Base-by-base conservation (phyloP, 2,113 vertebrate genomes). In the Macquaria ambigua region DNA sequence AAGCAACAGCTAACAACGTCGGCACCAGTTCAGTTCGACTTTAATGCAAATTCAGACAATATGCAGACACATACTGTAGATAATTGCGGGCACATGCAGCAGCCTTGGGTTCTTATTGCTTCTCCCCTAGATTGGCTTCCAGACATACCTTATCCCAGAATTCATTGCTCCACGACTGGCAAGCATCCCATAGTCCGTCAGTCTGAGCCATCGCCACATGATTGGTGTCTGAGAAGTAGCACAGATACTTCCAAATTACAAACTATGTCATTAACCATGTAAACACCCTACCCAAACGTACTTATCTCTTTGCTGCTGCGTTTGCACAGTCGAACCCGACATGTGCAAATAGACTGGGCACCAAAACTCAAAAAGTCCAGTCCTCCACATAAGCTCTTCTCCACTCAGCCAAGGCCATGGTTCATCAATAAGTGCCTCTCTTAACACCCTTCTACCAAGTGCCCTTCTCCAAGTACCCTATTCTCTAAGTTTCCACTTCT, bases 351-450 rank as follows among this genome's bases (percentile, higher is more conserved):
- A 66, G 5, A 74, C 71, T 3, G 20, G 6, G 5, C 16, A 16
- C n/a, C 31, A 46, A 69, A 34, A 23, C 43, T 81, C 62, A 52
- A 85, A 82, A 77, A 15, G 25, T 87, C 76, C 77, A 78, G 72
- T 77, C 81, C 89, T 86, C 64, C 74, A 86, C 74, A 37, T 81
- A 82, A 82, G 3, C 81, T 85, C 77, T 85, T 67, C 53, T 79
- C 70, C 88, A 92, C 85, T 86, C 85, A 82, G 53, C 68, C 68
- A 82, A 82, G 68, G 77, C 82, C 86, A 55, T 1, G 28, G 78
- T 81, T 87, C 80, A 88, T 79, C 88, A 85, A 43, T 20, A 88
- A 91, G 88, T 89, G 92, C 86, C 90, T 90, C 79, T 83, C 53
- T 84, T 55, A 77, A 86, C 52, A 67, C 75, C 16, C 70, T 82